Percentiles rank a stretch among this genome's conserved stretches.
phyloP scores from a whole-genome alignment of 2,113 vertebrate species.

The Cyanistes caeruleus region DNA sequence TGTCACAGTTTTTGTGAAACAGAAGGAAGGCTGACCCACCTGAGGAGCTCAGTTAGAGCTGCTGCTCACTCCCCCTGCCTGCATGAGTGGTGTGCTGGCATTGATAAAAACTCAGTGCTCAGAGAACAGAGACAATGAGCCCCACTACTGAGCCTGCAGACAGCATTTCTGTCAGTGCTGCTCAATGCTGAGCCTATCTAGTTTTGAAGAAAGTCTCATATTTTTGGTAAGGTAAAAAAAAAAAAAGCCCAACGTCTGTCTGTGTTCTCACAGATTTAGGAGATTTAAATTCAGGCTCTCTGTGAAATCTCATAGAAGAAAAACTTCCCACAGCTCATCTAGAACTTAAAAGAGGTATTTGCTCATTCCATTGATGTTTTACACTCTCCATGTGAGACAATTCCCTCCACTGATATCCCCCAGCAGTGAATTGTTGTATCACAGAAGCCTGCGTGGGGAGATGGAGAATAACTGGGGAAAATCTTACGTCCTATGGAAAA shows the following conservation, averaged over 20 bases:
- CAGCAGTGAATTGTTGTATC: background rate
- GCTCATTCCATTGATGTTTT: conserved; percentile 35
- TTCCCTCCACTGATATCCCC: conserved; percentile 37
- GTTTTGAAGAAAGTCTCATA: background rate
- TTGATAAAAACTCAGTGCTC: background rate
- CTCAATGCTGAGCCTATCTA: background rate
- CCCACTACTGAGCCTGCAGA: background rate
- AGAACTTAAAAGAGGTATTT: conserved; percentile 20
- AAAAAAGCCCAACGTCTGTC: background rate
- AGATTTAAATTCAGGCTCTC: background rate
- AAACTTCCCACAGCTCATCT: conserved; percentile 31
- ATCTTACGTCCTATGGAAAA: background rate
- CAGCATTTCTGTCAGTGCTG: background rate
- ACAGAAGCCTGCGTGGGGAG: background rate
- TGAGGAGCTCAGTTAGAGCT: background rate
- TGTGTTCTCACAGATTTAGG: background rate
- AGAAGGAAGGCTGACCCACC: background rate
- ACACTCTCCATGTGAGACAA: background rate
- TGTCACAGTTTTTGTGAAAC: background rate
- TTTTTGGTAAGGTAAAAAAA: background rate
- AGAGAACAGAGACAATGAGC: background rate
- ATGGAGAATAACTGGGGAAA: background rate
- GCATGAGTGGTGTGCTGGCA: background rate
- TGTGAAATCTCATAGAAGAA: background rate
- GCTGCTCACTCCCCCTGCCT: background rate